These are phyloP conservation scores for Rhynchophorus ferrugineus DNA, from an alignment of 1,140 invertebrate genomes.

Conservation along the genomic window DNA sequence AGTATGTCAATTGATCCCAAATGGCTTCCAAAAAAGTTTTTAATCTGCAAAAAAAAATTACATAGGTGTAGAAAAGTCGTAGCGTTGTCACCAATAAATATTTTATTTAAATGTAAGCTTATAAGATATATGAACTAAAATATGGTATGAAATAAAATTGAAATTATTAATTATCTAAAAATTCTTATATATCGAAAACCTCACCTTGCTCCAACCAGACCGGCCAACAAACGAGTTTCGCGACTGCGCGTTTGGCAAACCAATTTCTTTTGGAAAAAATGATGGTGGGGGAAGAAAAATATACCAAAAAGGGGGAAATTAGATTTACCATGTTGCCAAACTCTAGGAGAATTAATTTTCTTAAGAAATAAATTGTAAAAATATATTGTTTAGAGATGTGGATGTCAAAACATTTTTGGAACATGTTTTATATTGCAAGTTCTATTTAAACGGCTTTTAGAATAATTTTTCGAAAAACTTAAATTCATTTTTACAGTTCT, in stretches of 20 bases:
- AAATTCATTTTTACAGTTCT: too few relatives aligned
- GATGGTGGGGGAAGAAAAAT: background rate
- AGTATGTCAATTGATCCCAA: conserved; percentile 29
- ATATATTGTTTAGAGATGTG: too few relatives aligned
- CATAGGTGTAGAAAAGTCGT: too few relatives aligned
- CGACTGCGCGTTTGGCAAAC: background rate
- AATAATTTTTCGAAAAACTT: too few relatives aligned
- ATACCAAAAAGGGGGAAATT: background rate
- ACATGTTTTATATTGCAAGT: too few relatives aligned
- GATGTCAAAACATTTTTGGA: too few relatives aligned
- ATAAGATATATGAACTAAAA: background rate
- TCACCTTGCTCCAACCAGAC: conserved; percentile 44
- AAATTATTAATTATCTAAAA: conserved; percentile 2
- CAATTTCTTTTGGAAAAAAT: background rate
- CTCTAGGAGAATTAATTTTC: background rate
- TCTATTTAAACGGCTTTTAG: too few relatives aligned
- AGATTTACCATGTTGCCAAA: background rate
- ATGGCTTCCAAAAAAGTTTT: conserved; percentile 33
- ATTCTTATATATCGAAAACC: conserved; percentile 2
- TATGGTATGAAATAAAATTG: background rate
- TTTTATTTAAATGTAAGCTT: too few relatives aligned
- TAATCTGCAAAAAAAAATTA: conserved; percentile 30
- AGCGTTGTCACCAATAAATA: too few relatives aligned
- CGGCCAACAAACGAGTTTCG: conserved; percentile 46
- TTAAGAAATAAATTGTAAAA: background rate